phyloP scores from a whole-genome alignment of 2,888 invertebrate genomes.

The Drosophila birchii region DNA sequence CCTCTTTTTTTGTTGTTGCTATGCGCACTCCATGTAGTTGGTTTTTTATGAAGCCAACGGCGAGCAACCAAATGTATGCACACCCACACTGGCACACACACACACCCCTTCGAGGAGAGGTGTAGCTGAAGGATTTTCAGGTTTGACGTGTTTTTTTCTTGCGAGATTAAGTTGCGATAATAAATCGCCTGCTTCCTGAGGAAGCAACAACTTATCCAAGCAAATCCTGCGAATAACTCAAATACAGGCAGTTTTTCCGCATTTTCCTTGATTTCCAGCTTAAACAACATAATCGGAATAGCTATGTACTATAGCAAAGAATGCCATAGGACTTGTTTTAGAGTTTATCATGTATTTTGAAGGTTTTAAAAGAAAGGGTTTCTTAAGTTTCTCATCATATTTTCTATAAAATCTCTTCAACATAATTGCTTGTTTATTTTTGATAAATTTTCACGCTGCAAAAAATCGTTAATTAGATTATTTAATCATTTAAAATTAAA shows the following conservation, averaged over 20 bases:
- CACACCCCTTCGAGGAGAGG: neutral
- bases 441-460: too few relatives aligned
- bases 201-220: slow-evolving; percentile 34
- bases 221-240: slow-evolving; percentile 33
- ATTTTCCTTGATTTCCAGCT: slow-evolving; percentile 3
- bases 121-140: slow-evolving; percentile 30
- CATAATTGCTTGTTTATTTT: too few relatives aligned
- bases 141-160: slow-evolving; percentile 39
- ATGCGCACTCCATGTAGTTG: slow-evolving; percentile 30
- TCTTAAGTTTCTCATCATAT: too few relatives aligned
- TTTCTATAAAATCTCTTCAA: too few relatives aligned
- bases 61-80: slow-evolving; percentile 15
- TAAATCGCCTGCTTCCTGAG: slow-evolving; percentile 37
- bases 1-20: neutral
- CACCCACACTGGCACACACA: neutral
- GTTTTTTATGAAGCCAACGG: slow-evolving; percentile 38
- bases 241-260: slow-evolving; percentile 21
- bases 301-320: neutral
- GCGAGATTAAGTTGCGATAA: slow-evolving; percentile 41
- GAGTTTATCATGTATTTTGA: too few relatives aligned
- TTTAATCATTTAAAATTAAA: too few relatives aligned
- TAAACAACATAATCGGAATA: slow-evolving; percentile 5
- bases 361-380: too few relatives aligned
- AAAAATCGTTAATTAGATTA: too few relatives aligned
- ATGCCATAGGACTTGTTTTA: neutral